phyloP scores from a whole-genome alignment of 2,113 vertebrate species.

The Campylomormyrus numenius region DNA sequence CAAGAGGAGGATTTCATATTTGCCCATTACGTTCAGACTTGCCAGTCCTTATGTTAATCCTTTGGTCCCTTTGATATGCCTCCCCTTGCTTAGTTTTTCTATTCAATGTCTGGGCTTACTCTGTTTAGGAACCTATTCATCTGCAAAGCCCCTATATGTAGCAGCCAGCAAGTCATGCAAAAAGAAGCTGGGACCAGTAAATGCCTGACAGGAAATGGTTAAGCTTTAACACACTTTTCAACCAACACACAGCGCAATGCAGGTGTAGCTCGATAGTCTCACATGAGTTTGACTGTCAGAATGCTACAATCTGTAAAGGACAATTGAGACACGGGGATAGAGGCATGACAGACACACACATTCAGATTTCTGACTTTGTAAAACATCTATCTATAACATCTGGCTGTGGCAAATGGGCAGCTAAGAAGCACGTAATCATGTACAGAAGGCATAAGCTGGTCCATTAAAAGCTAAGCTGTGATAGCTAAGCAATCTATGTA shows the following conservation, averaged over 20 bases:
- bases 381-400: conserved; percentile 47
- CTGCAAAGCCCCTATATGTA: neutral
- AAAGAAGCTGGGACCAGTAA: neutral
- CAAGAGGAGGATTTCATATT: neutral
- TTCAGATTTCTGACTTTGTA: conserved; percentile 27
- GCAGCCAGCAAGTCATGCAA: neutral
- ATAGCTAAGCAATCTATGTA: conserved; percentile 60
- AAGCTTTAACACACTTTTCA: neutral
- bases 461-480: conserved; percentile 68
- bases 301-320: neutral
- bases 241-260: neutral
- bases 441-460: conserved; percentile 63
- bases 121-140: neutral
- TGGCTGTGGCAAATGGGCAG: conserved; percentile 55
- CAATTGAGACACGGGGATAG: conserved; percentile 23
- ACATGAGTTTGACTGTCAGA: neutral
- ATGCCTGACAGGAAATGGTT: neutral
- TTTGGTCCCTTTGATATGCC: neutral
- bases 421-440: conserved; percentile 61
- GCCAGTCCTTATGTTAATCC: neutral
- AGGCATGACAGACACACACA: neutral
- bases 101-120: neutral
- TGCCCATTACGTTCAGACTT: neutral
- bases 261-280: neutral
- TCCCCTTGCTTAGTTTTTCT: neutral